phyloP scores from a whole-genome alignment of 2,797 vertebrate species.

The Triplophysa yarkandensis region DNA sequence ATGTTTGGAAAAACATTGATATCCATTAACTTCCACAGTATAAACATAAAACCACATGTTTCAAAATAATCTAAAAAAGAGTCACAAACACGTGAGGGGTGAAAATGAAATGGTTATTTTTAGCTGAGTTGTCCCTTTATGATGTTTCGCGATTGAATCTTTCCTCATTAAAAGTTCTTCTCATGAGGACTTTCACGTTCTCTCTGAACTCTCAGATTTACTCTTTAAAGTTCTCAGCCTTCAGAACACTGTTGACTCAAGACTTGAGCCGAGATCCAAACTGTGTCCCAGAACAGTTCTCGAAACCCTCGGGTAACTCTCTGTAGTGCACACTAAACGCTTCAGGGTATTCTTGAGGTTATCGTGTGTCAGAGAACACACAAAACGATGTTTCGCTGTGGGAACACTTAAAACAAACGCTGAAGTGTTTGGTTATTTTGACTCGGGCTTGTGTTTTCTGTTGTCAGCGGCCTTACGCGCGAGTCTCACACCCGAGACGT shows the following conservation, averaged over 20 bases:
- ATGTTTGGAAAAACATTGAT: too few relatives aligned
- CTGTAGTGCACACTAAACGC: not conserved
- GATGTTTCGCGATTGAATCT: not conserved
- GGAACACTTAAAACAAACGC: not conserved
- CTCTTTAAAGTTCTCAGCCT: not conserved
- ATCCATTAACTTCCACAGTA: too few relatives aligned
- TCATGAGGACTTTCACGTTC: not conserved
- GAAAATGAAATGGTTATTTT: too few relatives aligned
- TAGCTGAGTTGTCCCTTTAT: too few relatives aligned
- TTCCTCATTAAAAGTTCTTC: not conserved
- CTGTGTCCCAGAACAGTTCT: not conserved
- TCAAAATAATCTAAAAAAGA: too few relatives aligned
- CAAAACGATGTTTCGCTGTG: not conserved
- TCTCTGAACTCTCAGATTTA: not conserved
- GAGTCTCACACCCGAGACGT: slow-evolving; percentile 91
- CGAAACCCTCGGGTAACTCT: not conserved
- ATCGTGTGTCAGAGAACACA: not conserved
- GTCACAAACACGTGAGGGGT: too few relatives aligned
- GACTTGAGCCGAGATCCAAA: not conserved
- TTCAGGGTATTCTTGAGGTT: not conserved
- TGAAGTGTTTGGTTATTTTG: not conserved
- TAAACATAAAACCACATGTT: too few relatives aligned
- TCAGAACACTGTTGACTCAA: not conserved
- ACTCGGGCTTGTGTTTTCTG: not conserved
- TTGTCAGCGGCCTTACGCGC: slow-evolving; percentile 85